A percentile compares a stretch with the other conserved stretches of the same genome.
Evolutionary conservation across 2,113 vertebrate species (phyloP).

Genomic region (Ariopsis seemanni): DNA sequence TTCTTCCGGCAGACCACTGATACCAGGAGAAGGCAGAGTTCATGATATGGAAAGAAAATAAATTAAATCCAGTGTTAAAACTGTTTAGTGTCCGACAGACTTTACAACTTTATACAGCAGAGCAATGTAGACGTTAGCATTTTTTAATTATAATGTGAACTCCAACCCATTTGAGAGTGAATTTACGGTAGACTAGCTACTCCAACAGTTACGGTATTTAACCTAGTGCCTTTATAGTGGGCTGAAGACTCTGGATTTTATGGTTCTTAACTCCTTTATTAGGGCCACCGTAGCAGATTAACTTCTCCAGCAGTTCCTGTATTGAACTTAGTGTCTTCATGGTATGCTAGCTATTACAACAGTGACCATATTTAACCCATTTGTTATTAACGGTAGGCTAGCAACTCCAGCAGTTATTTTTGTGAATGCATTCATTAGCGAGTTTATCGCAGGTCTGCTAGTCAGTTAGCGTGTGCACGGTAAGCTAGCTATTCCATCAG

Average conservation of each 20-base stretch:
- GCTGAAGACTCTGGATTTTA: too few relatives aligned
- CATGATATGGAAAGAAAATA: not conserved
- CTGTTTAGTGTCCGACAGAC: too few relatives aligned
- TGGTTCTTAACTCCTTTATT: not conserved
- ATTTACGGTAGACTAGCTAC: not conserved
- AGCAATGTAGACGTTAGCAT: not conserved
- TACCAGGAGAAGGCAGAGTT: not conserved
- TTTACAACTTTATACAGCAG: not conserved
- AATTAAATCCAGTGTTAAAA: not conserved
- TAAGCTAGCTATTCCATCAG: not conserved
- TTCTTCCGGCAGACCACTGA: slow-evolving; percentile 90
- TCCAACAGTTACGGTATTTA: not conserved
- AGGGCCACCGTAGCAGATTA: not conserved
- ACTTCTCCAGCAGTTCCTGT: not conserved
- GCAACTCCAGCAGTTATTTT: not conserved
- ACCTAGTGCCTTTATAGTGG: not conserved
- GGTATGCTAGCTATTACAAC: not conserved
- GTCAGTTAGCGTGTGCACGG: not conserved
- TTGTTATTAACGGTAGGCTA: not conserved
- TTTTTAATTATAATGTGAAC: not conserved
- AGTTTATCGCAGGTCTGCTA: not conserved
- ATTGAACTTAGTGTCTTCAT: not conserved
- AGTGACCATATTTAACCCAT: not conserved
- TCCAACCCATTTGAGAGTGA: not conserved
- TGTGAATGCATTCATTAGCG: not conserved